Evolutionary conservation across 30 jellyfish, hydroid and myxozoan genomes (phyloP), one percentile per base, ranked within the genome.

Genomic region (Hydractinia symbiolongicarpus): DNA sequence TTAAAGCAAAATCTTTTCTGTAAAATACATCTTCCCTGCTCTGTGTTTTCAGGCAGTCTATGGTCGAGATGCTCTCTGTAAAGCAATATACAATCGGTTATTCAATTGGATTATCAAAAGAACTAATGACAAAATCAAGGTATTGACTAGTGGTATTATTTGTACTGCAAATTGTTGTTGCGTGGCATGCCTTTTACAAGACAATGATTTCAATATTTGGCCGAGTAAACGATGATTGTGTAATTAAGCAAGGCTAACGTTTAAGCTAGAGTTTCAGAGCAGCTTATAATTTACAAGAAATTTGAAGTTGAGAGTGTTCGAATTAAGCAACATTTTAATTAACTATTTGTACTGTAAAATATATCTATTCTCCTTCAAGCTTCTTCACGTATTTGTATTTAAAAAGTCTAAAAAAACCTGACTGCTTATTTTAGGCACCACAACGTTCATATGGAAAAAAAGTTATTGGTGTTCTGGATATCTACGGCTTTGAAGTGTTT

Each of bases 31-130:
- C 44, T 30, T 30, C 44, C 2, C 2, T 30, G 44, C 44, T 30
- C 44, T 30, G 44, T 30, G 44, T 44, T 54, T 78, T 14, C 84
- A 91, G 98, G 98, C 98, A 9, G 77, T 86, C 54, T 91, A 86
- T 74, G 98, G 98, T 5, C 98, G 98, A n/a, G 98, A 91, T 70
- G 98, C 98, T 1, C 70, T 91, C 17, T 86, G 96, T 86, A 91
- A 91, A 77, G 98, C 98, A 9, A 61, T 86, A 53, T 91, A 91
- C 79, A 82, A 86, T 60, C 84, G 93, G 4, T 82, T 91, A 49
- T 91, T 91, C 68, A 83, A 81, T 56, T 91, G 98, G 98, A 82
- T 91, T 67, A 90, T 91, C 20, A 50, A 61, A n/a, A 78, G 95
- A 72, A 91, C 86, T 77, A 91, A 91, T 73, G 95, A 86, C 96